Percentiles rank a stretch among this genome's conserved stretches.
phyloP scores from a whole-genome alignment of 2,797 vertebrate species.

The Sebastes vulpes region DNA sequence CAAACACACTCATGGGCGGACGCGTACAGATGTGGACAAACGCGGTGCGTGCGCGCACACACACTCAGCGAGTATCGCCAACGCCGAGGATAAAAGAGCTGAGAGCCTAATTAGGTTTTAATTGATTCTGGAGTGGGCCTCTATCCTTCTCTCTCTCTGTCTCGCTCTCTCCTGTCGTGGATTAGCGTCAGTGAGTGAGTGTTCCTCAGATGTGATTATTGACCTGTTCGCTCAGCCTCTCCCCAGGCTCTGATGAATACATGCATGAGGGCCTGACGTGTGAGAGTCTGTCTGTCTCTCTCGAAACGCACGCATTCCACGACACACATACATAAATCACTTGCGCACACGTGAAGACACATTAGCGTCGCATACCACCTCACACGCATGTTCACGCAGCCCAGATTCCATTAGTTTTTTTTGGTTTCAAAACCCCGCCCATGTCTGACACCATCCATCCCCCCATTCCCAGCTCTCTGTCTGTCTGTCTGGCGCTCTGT shows the following conservation, averaged over 20 bases:
- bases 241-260: slow-evolving; percentile 83
- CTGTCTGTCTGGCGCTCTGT: neutral
- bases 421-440: slow-evolving; percentile 29
- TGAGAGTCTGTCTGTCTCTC: slow-evolving; percentile 61
- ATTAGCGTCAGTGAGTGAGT: slow-evolving; percentile 85
- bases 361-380: slow-evolving; percentile 4
- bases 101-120: slow-evolving; percentile 87
- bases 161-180: slow-evolving; percentile 74
- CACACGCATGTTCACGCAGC: neutral
- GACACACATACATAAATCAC: slow-evolving; percentile 22
- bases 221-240: slow-evolving; percentile 83
- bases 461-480: slow-evolving; percentile 12
- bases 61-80: slow-evolving; percentile 54
- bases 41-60: slow-evolving; percentile 6
- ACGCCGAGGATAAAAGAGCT: slow-evolving; percentile 76
- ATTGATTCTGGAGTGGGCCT: slow-evolving; percentile 88
- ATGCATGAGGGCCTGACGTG: slow-evolving; percentile 78
- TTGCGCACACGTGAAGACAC: neutral
- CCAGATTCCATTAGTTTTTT: slow-evolving; percentile 61
- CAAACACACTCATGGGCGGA: slow-evolving; percentile 25
- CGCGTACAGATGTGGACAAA: slow-evolving; percentile 24
- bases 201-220: slow-evolving; percentile 87
- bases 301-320: slow-evolving; percentile 63
- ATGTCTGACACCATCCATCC: slow-evolving; percentile 49
- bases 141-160: slow-evolving; percentile 53